Evolutionary conservation across 2,797 vertebrate genomes (phyloP).

Genomic region (Anableps anableps): DNA sequence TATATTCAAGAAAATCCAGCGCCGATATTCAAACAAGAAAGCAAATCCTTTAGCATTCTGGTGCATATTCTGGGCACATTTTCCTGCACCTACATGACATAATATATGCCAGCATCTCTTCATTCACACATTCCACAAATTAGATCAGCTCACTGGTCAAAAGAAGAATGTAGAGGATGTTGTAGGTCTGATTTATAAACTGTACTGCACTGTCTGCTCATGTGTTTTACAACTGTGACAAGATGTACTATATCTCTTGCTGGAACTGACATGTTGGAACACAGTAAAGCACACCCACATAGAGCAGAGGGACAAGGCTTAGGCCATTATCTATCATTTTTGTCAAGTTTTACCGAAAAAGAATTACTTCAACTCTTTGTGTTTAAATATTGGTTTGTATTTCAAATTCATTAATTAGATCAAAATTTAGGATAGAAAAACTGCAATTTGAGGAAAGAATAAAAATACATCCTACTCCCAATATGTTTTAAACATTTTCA

Average conservation of each 20-base stretch:
- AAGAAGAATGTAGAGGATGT: background rate
- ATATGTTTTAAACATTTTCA: background rate
- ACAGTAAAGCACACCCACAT: background rate
- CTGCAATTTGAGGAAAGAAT: background rate
- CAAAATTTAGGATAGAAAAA: background rate
- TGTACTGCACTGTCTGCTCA: background rate
- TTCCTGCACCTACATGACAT: background rate
- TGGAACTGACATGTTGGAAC: background rate
- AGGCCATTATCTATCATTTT: background rate
- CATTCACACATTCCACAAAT: background rate
- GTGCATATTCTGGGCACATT: background rate
- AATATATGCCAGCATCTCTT: background rate
- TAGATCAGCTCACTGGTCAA: background rate
- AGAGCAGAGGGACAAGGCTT: background rate
- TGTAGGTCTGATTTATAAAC: slow-evolving; percentile 7
- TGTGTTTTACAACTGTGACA: slow-evolving; percentile 1
- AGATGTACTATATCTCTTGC: background rate
- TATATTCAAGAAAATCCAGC: background rate
- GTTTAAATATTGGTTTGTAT: background rate
- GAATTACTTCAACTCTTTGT: background rate
- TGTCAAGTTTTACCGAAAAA: background rate
- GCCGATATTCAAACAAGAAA: background rate
- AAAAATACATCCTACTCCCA: background rate
- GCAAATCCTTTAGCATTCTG: background rate
- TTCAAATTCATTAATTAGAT: background rate